phyloP scores from a whole-genome alignment of 2,888 invertebrate genomes.

The Hydraecia micacea region DNA sequence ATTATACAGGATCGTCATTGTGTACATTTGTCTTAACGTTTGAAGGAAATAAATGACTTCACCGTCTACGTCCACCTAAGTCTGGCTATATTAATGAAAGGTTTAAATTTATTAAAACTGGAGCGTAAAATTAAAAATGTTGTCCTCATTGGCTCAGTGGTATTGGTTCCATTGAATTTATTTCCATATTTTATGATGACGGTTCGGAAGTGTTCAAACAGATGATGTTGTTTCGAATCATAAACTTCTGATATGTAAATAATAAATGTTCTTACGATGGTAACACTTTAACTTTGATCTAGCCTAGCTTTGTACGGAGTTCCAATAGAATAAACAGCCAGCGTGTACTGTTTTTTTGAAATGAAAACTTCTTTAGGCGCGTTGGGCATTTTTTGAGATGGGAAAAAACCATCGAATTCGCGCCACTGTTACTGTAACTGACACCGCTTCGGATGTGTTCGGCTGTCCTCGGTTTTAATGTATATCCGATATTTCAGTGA shows the following conservation, averaged over 20 bases:
- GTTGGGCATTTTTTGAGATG: too few relatives aligned
- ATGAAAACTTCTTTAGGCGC: too few relatives aligned
- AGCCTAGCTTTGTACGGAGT: background rate
- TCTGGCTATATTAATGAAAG: background rate
- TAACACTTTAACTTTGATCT: background rate
- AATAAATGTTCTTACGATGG: background rate
- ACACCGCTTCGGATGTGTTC: too few relatives aligned
- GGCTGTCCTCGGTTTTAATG: too few relatives aligned
- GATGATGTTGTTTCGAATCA: background rate
- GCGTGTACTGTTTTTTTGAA: background rate
- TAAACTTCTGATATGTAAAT: background rate
- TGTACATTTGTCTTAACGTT: constrained; percentile 40
- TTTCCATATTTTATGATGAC: background rate
- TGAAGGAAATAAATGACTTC: constrained; percentile 44
- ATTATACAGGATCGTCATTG: constrained; percentile 44
- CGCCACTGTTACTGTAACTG: too few relatives aligned
- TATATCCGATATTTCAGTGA: too few relatives aligned
- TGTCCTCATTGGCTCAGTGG: background rate
- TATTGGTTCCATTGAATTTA: background rate
- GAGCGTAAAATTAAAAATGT: background rate
- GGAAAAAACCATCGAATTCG: too few relatives aligned
- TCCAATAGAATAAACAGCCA: background rate
- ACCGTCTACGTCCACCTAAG: background rate
- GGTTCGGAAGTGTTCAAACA: background rate
- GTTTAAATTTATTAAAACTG: constrained; percentile 23